Evolutionary conservation across 2,797 vertebrate species (phyloP), one percentile per base, ranked within the genome.

Genomic region (Meda fulgida): DNA sequence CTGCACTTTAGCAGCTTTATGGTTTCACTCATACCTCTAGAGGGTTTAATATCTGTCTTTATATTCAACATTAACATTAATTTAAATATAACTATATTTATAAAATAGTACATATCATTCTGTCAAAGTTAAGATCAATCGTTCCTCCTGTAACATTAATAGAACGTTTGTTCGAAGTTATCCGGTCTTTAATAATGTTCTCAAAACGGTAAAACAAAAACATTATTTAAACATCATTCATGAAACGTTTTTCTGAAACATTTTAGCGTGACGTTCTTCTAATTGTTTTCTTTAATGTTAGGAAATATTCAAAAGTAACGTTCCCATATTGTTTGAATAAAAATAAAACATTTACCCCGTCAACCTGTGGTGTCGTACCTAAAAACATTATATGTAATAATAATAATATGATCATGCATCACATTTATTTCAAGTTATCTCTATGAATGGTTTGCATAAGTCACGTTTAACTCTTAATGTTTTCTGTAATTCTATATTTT

Each of bases 351-450:
- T 51, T 53, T 53, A 38, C 0, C 0, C 26, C 16, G 29, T 65
- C 11, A 34, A 19, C 1, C 26, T 31, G 13, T 63, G 51, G 6
- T 21, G 18, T 7, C 51, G 7, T 53, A n/a, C 6, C 2, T 55
- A 1, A 55, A 55, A 55, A 55, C 53, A 23, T 55, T 21, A 40
- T 23, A 7, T 16, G 4, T 53, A 53, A 21, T 16, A 46, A 16
- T 53, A 53, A 21, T 16, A 46, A 16, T 46, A 16, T 46, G 3
- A 53, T 21, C 2, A 21, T 53, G 3, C 19, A 14, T 4, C 11
- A n/a, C 36, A 36, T 67, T 21, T 38, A 67, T 8, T 88, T 92
- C 87, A 93, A 85, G 91, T 86, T 80, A 81, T 69, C 82, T 83
- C 86, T 82, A 84, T 67, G 84, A 81, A 90, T 84, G 83, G 89